phyloP scores from a whole-genome alignment of 1,140 invertebrate species.

The Campoletis sonorensis region DNA sequence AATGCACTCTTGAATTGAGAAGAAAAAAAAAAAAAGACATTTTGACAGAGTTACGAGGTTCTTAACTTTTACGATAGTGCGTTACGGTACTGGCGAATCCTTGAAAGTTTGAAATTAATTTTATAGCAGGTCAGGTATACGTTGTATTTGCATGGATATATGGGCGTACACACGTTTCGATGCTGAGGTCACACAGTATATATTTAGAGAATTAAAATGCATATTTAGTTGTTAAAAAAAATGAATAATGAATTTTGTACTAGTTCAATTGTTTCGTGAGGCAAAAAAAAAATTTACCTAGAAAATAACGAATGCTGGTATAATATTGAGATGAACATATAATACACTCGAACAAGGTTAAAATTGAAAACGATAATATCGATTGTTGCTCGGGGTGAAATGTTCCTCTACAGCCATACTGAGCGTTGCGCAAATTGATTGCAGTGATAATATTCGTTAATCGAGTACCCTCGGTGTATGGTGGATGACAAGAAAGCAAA shows the following conservation, averaged over 20 bases:
- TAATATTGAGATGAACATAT: neutral
- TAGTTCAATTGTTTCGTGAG: neutral
- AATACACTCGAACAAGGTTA: neutral
- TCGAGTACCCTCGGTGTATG: neutral
- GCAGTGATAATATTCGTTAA: conserved; percentile 18
- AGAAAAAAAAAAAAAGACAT: neutral
- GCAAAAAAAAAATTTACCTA: too few species aligned
- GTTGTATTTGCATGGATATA: neutral
- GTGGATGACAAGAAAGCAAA: neutral
- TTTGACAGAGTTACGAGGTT: neutral
- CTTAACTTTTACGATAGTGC: conserved; percentile 2
- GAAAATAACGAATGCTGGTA: too few species aligned
- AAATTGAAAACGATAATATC: conserved; percentile 17
- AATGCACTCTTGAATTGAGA: neutral
- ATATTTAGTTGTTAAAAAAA: neutral
- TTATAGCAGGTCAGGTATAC: conserved; percentile 6
- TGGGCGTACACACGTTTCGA: neutral
- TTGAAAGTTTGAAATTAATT: conserved; percentile 16
- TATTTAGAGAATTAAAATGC: conserved; percentile 7
- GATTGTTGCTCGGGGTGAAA: conserved; percentile 4
- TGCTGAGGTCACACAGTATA: neutral
- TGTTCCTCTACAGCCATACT: neutral
- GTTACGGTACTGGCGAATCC: neutral
- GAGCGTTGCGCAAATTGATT: neutral
- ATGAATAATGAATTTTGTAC: neutral